Evolutionary conservation across 2,888 invertebrate genomes (phyloP).

Genomic region (Zhuqinia jingwanae): DNA sequence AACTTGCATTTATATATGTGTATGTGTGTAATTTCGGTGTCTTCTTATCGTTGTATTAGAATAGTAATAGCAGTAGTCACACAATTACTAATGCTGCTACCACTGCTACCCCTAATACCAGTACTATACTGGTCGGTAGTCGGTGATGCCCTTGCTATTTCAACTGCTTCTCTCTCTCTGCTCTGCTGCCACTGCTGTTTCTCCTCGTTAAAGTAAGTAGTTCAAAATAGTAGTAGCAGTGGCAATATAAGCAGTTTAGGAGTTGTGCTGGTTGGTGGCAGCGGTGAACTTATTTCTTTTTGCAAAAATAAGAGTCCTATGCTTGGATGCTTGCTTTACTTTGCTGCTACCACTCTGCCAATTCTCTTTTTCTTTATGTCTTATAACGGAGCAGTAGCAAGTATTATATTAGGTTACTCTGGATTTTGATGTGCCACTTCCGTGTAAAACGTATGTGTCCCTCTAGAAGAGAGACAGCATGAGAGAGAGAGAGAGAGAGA

Average conservation of each 20-base stretch:
- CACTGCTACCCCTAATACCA: not conserved
- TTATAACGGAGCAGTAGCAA: not conserved
- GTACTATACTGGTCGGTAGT: too few species aligned
- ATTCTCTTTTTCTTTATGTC: not conserved
- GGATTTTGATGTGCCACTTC: constrained; percentile 32
- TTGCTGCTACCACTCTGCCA: not conserved
- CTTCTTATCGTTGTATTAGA: constrained; percentile 24
- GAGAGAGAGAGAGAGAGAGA: constrained; percentile 1
- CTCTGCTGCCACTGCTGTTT: not conserved
- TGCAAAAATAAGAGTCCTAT: too few species aligned
- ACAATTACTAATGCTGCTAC: constrained; percentile 48
- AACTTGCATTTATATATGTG: constrained; percentile 48
- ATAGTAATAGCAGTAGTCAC: constrained; percentile 49
- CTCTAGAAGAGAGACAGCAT: too few species aligned
- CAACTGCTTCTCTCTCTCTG: too few species aligned
- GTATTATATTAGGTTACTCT: not conserved
- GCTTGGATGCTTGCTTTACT: too few species aligned
- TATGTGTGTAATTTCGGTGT: not conserved
- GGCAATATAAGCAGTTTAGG: not conserved
- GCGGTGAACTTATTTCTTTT: too few species aligned
- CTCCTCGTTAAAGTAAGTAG: too few species aligned
- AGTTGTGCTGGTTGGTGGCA: too few species aligned
- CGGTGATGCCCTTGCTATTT: too few species aligned
- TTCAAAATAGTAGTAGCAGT: too few species aligned
- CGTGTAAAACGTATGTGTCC: constrained; percentile 14